Evolutionary conservation across 2,797 vertebrate genomes (phyloP).

Genomic region (Notolabrus celidotus): DNA sequence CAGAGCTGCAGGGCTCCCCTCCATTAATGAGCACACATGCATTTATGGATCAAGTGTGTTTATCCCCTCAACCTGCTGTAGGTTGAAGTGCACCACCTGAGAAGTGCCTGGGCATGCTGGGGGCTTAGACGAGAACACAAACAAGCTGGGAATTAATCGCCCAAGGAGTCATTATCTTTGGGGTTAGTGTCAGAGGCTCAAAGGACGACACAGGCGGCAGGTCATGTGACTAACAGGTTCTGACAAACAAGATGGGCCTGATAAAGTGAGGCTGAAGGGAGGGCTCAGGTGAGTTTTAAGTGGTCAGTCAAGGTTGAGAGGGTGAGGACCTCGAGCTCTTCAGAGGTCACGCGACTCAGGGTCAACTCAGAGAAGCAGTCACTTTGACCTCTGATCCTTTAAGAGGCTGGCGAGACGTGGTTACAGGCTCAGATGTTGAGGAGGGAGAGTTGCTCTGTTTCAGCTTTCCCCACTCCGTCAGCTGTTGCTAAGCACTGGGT

Average conservation of each 20-base stretch:
- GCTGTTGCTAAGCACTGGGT: conserved; percentile 41
- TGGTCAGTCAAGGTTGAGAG: conserved; percentile 78
- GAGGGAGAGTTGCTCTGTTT: conserved; percentile 30
- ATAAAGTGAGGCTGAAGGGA: conserved; percentile 49
- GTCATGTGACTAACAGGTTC: conserved; percentile 67
- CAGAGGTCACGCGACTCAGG: conserved; percentile 47
- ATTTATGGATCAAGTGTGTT: conserved; percentile 79
- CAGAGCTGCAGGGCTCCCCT: conserved; percentile 40
- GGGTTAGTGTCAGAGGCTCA: conserved; percentile 37
- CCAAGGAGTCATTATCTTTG: conserved; percentile 60
- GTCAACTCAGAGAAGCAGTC: conserved; percentile 29
- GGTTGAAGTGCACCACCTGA: conserved; percentile 68
- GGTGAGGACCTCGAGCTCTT: conserved; percentile 32
- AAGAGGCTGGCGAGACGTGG: conserved; percentile 37
- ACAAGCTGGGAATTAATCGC: conserved; percentile 57
- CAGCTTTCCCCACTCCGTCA: conserved; percentile 18
- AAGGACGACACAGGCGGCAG: conserved; percentile 41
- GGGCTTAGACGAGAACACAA: conserved; percentile 56
- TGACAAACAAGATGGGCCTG: conserved; percentile 72
- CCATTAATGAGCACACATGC: conserved; percentile 58
- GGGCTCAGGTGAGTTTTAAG: conserved; percentile 64
- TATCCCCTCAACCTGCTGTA: conserved; percentile 56
- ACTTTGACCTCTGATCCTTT: conserved; percentile 61
- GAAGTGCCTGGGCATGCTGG: conserved; percentile 57
- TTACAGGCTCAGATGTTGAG: conserved; percentile 35